Evolutionary conservation across 2,113 vertebrate species (phyloP).

Genomic region (Turdus rufiventris): DNA sequence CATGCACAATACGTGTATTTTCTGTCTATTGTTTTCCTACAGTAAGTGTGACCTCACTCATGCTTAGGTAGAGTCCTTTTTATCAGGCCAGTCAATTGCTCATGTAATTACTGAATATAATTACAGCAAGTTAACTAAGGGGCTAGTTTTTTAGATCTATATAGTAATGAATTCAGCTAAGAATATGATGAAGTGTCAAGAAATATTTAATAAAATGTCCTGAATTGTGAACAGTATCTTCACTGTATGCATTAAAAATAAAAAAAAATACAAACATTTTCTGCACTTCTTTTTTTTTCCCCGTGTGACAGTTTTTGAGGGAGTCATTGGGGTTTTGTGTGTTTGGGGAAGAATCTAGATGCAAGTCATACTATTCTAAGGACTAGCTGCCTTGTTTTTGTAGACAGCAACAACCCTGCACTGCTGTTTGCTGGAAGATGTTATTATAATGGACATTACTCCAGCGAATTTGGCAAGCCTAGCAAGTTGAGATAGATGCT

Average conservation of each 20-base stretch:
- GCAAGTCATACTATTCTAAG: not conserved
- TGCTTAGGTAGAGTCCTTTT: not conserved
- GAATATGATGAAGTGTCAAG: not conserved
- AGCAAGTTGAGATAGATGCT: conserved; percentile 25
- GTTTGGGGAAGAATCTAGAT: not conserved
- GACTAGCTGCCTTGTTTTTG: not conserved
- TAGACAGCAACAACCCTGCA: not conserved
- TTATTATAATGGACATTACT: conserved; percentile 57
- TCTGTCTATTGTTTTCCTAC: not conserved
- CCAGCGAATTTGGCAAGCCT: conserved; percentile 51
- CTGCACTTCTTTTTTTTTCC: not conserved
- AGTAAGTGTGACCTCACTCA: not conserved
- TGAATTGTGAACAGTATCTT: not conserved
- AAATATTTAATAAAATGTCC: not conserved
- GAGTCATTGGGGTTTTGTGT: fast-evolving
- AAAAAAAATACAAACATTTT: not conserved
- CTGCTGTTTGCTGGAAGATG: conserved; percentile 40
- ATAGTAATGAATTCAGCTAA: not conserved
- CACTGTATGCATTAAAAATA: not conserved
- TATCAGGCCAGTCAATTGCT: not conserved
- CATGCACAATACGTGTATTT: not conserved
- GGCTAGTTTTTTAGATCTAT: not conserved
- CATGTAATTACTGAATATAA: not conserved
- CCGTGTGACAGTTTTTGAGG: not conserved
- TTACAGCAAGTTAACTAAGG: not conserved